Conservation (phyloP, 2,797 vertebrate species). For the Macrochelys suwanniensis region DNA sequence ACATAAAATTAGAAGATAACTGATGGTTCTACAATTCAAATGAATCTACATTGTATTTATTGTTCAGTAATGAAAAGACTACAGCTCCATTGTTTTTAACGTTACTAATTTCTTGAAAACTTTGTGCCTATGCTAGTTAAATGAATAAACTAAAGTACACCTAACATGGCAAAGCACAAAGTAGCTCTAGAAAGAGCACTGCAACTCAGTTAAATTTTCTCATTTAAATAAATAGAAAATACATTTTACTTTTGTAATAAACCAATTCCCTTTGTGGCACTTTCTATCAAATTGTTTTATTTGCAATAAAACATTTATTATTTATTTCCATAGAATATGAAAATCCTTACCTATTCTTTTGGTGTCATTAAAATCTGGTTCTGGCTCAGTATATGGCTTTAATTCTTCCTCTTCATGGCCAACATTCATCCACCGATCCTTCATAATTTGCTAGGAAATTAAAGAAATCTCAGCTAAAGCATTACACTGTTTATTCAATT, state of each 20-base stretch:
- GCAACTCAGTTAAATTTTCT: background rate
- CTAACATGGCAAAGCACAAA: background rate
- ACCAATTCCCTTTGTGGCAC: background rate
- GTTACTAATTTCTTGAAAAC: background rate
- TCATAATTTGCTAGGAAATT: conserved; percentile 95
- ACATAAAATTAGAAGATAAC: background rate
- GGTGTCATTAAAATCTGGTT: conserved; percentile 92
- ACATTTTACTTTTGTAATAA: conserved; percentile 3
- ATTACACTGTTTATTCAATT: background rate
- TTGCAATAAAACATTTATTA: background rate
- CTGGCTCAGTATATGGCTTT: conserved; percentile 94
- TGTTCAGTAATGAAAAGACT: background rate
- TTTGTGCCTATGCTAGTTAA: background rate
- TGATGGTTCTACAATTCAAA: background rate
- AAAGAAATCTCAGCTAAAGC: conserved; percentile 22
- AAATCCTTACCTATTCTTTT: conserved; percentile 91
- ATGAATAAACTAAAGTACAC: background rate
- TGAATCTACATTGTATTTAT: background rate
- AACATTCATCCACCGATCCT: conserved; percentile 99
- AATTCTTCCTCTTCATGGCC: conserved; percentile 96
- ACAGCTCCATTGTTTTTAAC: background rate
- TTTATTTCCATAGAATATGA: background rate
- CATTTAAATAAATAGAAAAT: conserved; percentile 22
- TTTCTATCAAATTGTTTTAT: rapidly evolving
- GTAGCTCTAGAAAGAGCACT: background rate